These are phyloP conservation scores for Patella ulyssiponensis DNA, from an alignment of 2,888 invertebrate species.

Conservation along the genomic window DNA sequence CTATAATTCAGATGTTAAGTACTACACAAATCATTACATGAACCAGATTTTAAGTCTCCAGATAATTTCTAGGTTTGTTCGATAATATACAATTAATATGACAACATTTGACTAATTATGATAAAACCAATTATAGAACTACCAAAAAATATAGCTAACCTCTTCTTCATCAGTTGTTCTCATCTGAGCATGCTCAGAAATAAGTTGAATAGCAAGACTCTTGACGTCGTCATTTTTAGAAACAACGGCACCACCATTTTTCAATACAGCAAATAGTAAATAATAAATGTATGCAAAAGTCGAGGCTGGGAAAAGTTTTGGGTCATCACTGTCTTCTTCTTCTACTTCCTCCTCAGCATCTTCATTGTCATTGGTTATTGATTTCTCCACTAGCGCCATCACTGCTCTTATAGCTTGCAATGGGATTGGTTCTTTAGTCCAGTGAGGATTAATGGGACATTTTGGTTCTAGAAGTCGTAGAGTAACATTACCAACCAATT, in stretches of 20 bases:
- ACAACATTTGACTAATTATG: no score
- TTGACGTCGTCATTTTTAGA: slow-evolving; percentile 55
- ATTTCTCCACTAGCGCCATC: slow-evolving; percentile 71
- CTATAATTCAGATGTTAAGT: no score
- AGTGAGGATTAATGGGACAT: slow-evolving; percentile 83
- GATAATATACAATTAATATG: no score
- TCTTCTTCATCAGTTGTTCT: slow-evolving; percentile 60
- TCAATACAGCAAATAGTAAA: slow-evolving; percentile 76
- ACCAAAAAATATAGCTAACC: background rate
- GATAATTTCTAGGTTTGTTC: no score
- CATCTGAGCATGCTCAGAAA: slow-evolving; percentile 80
- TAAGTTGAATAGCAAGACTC: slow-evolving; percentile 65
- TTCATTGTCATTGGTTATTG: slow-evolving; percentile 26
- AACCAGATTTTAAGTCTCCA: no score
- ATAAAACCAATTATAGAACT: no score
- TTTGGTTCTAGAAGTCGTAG: slow-evolving; percentile 84
- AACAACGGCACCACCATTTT: slow-evolving; percentile 49
- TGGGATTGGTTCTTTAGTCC: slow-evolving; percentile 82
- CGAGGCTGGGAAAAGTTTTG: slow-evolving; percentile 77
- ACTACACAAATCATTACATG: no score
- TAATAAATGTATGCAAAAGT: slow-evolving; percentile 89
- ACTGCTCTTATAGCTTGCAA: slow-evolving; percentile 80
- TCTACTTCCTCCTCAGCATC: slow-evolving; percentile 6
- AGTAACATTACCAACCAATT: slow-evolving; percentile 81
- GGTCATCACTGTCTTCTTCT: slow-evolving; percentile 31